Evolutionary conservation across 2,113 vertebrate genomes (phyloP).

Genomic region (Pelobates fuscus): DNA sequence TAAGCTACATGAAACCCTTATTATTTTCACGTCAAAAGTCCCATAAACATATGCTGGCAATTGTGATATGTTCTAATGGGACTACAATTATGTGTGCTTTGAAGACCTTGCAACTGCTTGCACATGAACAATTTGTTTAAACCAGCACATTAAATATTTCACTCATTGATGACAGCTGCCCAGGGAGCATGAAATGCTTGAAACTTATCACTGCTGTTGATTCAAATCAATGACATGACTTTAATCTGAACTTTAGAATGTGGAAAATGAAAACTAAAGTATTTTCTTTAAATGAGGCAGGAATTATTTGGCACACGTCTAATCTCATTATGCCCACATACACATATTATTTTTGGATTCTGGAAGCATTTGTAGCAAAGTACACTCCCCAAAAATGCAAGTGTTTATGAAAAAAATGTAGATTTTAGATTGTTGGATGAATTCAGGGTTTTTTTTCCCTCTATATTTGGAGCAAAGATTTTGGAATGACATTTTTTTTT

Average conservation of each 20-base stretch:
- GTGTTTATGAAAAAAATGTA: no score
- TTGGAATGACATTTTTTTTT: no score
- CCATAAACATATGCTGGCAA: not conserved
- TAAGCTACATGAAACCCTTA: not conserved
- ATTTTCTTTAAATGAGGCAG: not conserved
- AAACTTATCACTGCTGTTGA: constrained; percentile 5
- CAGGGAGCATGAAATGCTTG: constrained; percentile 18
- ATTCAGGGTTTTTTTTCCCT: no score
- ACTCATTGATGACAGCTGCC: constrained; percentile 9
- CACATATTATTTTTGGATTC: no score
- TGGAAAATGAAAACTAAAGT: not conserved
- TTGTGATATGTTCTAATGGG: not conserved
- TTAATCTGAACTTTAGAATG: constrained; percentile 3
- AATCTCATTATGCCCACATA: no score
- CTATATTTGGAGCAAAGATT: no score
- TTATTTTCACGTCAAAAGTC: not conserved
- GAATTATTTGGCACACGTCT: not conserved
- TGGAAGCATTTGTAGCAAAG: no score
- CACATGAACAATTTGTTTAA: not conserved
- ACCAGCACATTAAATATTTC: not conserved
- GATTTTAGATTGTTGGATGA: no score
- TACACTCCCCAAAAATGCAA: no score
- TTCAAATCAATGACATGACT: constrained; percentile 12
- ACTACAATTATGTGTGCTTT: not conserved
- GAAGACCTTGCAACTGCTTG: not conserved